Percentiles rank a stretch among this genome's conserved stretches.
Conservation (phyloP, 64 coral and sea anemone genomes). For the Acropora yongei region DNA sequence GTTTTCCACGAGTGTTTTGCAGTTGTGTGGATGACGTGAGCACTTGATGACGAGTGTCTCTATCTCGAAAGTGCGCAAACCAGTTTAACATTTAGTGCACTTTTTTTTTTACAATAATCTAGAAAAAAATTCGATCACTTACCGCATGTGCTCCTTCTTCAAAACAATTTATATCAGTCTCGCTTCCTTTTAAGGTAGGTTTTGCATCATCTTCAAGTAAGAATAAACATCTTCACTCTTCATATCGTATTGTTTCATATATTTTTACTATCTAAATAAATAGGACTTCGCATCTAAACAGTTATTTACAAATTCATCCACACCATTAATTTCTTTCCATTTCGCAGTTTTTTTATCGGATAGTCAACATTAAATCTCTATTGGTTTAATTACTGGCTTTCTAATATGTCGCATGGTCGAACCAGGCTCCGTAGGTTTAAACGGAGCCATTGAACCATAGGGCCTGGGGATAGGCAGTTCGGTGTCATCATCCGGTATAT, state of each 20-base stretch:
- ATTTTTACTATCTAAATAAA: conserved; percentile 33
- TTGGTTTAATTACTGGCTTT: conserved; percentile 98
- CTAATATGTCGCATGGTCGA: conserved; percentile 97
- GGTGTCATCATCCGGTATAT: conserved; percentile 98
- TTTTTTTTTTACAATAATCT: no score
- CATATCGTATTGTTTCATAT: background rate
- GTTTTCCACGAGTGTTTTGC: no score
- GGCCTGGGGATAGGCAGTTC: conserved; percentile 97
- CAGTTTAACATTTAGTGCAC: no score
- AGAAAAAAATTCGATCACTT: no score
- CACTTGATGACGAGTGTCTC: no score
- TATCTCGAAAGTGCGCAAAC: no score
- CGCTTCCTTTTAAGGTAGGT: no score
- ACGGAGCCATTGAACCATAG: conserved; percentile 92
- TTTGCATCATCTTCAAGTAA: background rate
- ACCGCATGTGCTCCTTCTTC: no score
- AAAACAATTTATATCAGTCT: no score
- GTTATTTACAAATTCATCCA: conserved; percentile 3
- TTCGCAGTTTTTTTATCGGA: no score
- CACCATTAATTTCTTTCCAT: background rate
- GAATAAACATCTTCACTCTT: background rate
- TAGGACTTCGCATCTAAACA: background rate
- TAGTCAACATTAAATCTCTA: conserved; percentile 83
- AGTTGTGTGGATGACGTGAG: no score
- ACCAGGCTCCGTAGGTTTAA: conserved; percentile 96